phyloP scores from a whole-genome alignment of 2,888 invertebrate species.

The Lamellibrachia columna region DNA sequence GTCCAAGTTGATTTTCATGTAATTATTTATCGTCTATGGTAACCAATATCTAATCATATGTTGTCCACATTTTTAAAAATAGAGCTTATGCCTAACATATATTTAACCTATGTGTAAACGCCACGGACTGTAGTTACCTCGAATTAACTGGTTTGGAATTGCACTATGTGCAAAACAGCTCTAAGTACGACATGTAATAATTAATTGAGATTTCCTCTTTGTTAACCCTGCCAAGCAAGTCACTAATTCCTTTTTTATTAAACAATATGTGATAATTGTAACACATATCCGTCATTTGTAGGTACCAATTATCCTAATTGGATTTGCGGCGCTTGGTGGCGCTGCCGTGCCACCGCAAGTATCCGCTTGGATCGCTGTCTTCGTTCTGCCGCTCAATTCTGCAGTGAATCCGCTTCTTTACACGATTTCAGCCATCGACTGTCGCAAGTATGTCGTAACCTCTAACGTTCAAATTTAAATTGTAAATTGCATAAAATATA shows the following conservation, averaged over 20 bases:
- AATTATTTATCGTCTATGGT: too few species aligned
- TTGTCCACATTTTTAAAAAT: too few species aligned
- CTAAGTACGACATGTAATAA: too few species aligned
- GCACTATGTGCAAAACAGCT: too few species aligned
- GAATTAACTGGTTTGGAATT: too few species aligned
- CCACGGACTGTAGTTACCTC: too few species aligned
- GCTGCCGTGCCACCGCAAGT: slow-evolving; percentile 63
- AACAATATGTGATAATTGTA: not conserved
- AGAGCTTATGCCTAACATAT: too few species aligned
- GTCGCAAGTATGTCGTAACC: slow-evolving; percentile 39
- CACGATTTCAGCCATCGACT: slow-evolving; percentile 57
- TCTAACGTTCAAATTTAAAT: not conserved
- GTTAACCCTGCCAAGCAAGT: not conserved
- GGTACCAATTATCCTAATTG: slow-evolving; percentile 69
- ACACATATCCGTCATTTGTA: slow-evolving; percentile 24
- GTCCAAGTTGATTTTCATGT: too few species aligned
- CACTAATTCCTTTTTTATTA: not conserved
- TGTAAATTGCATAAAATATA: too few species aligned
- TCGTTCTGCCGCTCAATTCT: slow-evolving; percentile 36
- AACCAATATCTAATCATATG: too few species aligned
- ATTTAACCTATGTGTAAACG: too few species aligned
- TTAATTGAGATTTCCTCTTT: too few species aligned
- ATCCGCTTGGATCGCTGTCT: slow-evolving; percentile 37
- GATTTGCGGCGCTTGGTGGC: slow-evolving; percentile 68
- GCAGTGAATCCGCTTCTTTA: slow-evolving; percentile 36